Evolutionary conservation across 1,140 invertebrate genomes (phyloP).

Genomic region (Trichonephila clavata): DNA sequence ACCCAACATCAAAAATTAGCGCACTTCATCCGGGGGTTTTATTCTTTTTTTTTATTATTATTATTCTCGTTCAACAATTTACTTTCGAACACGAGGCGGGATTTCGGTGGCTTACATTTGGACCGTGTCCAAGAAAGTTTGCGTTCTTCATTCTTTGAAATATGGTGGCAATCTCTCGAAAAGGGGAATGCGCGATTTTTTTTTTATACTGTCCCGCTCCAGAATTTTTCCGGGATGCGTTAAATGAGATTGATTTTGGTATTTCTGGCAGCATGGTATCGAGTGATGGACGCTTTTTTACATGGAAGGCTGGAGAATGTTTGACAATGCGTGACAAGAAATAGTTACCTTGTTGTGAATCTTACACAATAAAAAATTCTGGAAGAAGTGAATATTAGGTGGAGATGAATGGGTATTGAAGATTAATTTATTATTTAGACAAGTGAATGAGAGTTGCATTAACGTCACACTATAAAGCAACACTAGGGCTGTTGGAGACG

Average conservation of each 20-base stretch:
- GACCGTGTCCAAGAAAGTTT: not conserved
- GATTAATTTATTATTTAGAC: not conserved
- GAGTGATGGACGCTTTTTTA: not conserved
- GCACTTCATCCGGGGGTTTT: not conserved
- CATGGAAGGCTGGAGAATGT: not conserved
- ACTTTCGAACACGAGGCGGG: not conserved
- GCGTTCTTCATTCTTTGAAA: not conserved
- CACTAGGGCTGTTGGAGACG: no score
- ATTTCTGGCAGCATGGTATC: not conserved
- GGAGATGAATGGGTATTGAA: not conserved
- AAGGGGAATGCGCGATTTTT: not conserved
- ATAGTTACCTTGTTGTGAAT: not conserved
- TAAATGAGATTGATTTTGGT: conserved; percentile 14
- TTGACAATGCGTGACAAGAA: not conserved
- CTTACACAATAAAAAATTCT: not conserved
- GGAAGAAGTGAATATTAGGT: not conserved
- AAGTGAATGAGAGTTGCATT: no score
- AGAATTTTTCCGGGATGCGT: not conserved
- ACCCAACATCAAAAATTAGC: not conserved
- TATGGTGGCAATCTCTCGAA: not conserved
- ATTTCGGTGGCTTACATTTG: not conserved
- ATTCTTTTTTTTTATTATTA: not conserved
- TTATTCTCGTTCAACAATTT: not conserved
- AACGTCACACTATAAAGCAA: no score
- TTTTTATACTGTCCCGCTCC: not conserved